Evolutionary conservation across 1,140 invertebrate species (phyloP).

Genomic region (Drosophila parabipectinata): DNA sequence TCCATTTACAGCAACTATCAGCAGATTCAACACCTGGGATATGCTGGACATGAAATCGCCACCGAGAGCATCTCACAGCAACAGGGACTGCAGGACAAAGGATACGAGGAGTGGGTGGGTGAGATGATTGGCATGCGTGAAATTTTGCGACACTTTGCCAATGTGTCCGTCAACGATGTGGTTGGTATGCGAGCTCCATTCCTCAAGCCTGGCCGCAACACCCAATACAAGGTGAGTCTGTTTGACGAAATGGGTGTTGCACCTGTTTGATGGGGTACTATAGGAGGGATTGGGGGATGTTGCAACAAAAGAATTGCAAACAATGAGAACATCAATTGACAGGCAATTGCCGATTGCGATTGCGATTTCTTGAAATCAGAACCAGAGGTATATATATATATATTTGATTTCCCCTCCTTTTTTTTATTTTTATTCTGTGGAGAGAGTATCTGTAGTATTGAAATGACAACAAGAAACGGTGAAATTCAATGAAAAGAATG

Average conservation of each 20-base stretch:
- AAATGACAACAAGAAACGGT: conserved; percentile 1
- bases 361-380: conserved; percentile 27
- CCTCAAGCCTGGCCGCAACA: conserved; percentile 94
- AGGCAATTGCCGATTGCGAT: conserved; percentile 36
- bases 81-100: conserved; percentile 93
- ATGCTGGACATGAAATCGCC: conserved; percentile 95
- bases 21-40: conserved; percentile 94
- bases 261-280: too few relatives aligned
- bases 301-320: conserved; percentile 30
- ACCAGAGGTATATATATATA: conserved; percentile 5
- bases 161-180: conserved; percentile 92
- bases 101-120: conserved; percentile 95
- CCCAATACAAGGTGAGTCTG: conserved; percentile 92
- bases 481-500: too few relatives aligned
- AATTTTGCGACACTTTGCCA: conserved; percentile 92
- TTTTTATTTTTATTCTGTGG: neutral
- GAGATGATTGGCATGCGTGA: conserved; percentile 97
- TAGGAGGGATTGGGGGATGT: too few relatives aligned
- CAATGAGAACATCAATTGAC: conserved; percentile 41
- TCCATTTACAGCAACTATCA: conserved; percentile 91
- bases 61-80: conserved; percentile 94
- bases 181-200: conserved; percentile 95
- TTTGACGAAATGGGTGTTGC: too few relatives aligned
- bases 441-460: neutral
- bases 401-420: neutral